These are phyloP conservation scores for Bombus vancouverensis DNA, from an alignment of 1,140 invertebrate genomes.

Conservation along the genomic window DNA sequence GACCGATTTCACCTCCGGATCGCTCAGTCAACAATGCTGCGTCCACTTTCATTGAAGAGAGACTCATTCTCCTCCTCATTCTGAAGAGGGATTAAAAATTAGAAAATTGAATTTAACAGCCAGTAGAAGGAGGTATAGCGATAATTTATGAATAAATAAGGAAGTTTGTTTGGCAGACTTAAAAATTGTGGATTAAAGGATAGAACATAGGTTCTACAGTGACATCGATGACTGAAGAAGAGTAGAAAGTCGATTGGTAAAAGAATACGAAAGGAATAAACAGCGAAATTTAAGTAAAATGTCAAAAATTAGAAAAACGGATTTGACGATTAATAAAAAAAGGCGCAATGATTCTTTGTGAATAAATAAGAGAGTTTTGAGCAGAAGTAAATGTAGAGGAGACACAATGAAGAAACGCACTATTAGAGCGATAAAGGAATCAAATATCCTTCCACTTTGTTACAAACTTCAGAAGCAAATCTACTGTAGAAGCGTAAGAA, in stretches of 20 bases:
- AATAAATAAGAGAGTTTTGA: not conserved
- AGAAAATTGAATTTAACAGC: no score
- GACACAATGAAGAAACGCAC: no score
- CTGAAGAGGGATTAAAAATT: no score
- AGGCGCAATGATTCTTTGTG: no score
- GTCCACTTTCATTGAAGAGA: not conserved
- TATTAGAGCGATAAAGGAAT: no score
- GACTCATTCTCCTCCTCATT: not conserved
- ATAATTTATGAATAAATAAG: no score
- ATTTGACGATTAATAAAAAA: not conserved
- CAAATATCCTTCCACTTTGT: no score
- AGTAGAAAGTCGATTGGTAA: not conserved
- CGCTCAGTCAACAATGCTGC: not conserved
- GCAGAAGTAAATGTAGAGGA: not conserved
- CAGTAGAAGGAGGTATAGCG: no score
- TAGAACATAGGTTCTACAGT: no score
- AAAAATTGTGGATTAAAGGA: no score
- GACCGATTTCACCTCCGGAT: conserved; percentile 20
- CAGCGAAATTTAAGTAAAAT: not conserved
- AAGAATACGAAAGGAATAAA: not conserved
- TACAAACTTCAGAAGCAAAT: not conserved
- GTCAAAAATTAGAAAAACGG: not conserved
- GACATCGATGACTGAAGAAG: no score
- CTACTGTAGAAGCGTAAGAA: not conserved
- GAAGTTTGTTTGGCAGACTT: no score